These are phyloP conservation scores for Sebastes kiyomatsui DNA, from an alignment of 2,797 vertebrate genomes.

Conservation along the genomic window DNA sequence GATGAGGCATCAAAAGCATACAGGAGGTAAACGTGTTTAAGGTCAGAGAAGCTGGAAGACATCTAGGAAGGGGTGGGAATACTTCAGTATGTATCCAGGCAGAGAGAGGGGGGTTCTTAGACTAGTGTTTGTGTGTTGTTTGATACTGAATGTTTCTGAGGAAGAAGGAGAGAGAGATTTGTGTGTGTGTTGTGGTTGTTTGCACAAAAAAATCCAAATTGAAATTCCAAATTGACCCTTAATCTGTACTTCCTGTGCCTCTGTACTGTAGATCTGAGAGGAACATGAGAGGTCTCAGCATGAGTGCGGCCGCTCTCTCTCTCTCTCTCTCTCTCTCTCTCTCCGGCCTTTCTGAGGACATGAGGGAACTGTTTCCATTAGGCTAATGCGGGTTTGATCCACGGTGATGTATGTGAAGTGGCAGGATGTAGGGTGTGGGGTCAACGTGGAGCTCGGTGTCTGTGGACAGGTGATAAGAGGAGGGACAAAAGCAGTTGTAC, in stretches of 20 bases:
- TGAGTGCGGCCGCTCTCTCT: constrained; percentile 20
- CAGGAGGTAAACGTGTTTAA: background rate
- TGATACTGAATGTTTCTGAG: constrained; percentile 9
- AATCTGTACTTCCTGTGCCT: constrained; percentile 66
- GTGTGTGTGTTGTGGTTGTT: constrained; percentile 1
- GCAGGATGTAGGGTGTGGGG: constrained; percentile 57
- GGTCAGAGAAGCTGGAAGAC: constrained; percentile 10
- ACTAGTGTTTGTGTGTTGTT: background rate
- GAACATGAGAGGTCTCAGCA: constrained; percentile 56
- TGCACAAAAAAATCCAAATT: constrained; percentile 40
- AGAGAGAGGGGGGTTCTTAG: background rate
- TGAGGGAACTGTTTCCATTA: constrained; percentile 69
- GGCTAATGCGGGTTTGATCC: constrained; percentile 72
- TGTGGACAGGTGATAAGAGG: constrained; percentile 65
- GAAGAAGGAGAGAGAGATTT: background rate
- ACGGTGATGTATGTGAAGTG: constrained; percentile 66
- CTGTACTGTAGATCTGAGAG: constrained; percentile 50
- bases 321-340: constrained; percentile 16
- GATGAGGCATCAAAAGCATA: constrained; percentile 8
- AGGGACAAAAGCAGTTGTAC: constrained; percentile 43
- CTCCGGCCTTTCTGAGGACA: constrained; percentile 56
- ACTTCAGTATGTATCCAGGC: background rate
- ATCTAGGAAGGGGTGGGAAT: background rate
- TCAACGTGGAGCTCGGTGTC: constrained; percentile 61
- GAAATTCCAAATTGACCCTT: constrained; percentile 62